Evolutionary conservation across 2,888 invertebrate genomes (phyloP), one percentile per base, ranked within the genome.

Genomic region (Trachelus stipa): DNA sequence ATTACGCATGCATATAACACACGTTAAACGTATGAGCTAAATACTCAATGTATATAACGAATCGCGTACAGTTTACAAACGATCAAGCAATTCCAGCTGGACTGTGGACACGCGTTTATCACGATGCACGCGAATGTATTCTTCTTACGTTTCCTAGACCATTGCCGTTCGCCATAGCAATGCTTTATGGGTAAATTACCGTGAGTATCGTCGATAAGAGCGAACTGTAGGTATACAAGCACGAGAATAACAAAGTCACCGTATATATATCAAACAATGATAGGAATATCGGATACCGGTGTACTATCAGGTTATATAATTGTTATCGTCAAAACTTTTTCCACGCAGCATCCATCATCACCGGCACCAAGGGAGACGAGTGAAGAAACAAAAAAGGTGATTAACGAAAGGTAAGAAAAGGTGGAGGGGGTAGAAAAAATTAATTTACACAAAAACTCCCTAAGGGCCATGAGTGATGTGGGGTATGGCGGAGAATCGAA

Each of bases 21-120:
- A 56, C 15, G 15, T 15, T 40, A 40, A 40, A 6, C 4, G 6
- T 40, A 40, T 15, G 15, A 56, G 23, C 23, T 23, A 56, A 56
- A 56, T 56, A 23, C 9, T 23, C 56, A 6, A 23, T 23, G 56
- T 2, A 9, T 23, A 56, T 56, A 56, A 56, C 23, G 56, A 56
- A 56, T 76, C 79, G 77, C 78, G 80, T 80, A 83, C 80, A 79
- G 81, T 84, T 85, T 81, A 83, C 84, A 76, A 79, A 35, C 83
- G 83, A 87, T 87, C 83, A 80, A 85, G 83, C 87, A 85, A 87
- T 87, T 83, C 81, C 83, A 81, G 79, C 73, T 84, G 81, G 82
- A 80, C 82, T 82, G 84, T 82, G 80, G 37, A 73, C 76, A 68
- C 33, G 68, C 71, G 71, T 83, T 81, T 79, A 77, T 37, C 82